Conservation (phyloP, 2,888 invertebrate species). For the Luperina testacea region DNA sequence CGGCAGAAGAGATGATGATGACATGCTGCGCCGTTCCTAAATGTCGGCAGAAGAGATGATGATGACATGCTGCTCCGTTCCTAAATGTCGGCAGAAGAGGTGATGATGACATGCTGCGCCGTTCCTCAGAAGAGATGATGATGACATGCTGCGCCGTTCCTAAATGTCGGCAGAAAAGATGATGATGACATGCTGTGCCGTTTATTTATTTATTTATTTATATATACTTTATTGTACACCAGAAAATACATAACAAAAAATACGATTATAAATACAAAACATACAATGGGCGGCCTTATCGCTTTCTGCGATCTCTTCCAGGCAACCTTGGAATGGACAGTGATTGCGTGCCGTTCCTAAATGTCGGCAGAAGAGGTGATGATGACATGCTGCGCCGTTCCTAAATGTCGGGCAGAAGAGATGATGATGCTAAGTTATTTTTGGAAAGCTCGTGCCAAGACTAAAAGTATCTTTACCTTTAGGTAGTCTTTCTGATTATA, state of each 20-base stretch:
- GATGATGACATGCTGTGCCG: not conserved
- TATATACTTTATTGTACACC: too few relatives aligned
- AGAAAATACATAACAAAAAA: too few relatives aligned
- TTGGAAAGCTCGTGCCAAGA: not conserved
- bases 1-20: not conserved
- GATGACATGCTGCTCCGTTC: not conserved
- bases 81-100: not conserved
- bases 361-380: not conserved
- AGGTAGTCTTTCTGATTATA: not conserved
- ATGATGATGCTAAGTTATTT: not conserved
- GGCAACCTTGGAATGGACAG: too few relatives aligned
- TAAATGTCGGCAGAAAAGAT: not conserved
- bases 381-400: too few relatives aligned
- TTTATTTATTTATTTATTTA: too few relatives aligned
- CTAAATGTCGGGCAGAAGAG: not conserved
- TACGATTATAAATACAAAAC: too few relatives aligned
- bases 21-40: not conserved
- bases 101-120: not conserved
- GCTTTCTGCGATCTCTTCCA: too few relatives aligned
- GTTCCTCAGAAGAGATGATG: not conserved
- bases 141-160: too few relatives aligned
- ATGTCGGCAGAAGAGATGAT: not conserved
- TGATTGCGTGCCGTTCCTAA: not conserved
- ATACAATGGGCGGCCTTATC: too few relatives aligned
- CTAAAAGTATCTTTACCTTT: not conserved